Percentiles rank a stretch among this genome's conserved stretches.
Conservation (phyloP, 2,797 vertebrate species). For the Mormyrus proboscirostris region DNA sequence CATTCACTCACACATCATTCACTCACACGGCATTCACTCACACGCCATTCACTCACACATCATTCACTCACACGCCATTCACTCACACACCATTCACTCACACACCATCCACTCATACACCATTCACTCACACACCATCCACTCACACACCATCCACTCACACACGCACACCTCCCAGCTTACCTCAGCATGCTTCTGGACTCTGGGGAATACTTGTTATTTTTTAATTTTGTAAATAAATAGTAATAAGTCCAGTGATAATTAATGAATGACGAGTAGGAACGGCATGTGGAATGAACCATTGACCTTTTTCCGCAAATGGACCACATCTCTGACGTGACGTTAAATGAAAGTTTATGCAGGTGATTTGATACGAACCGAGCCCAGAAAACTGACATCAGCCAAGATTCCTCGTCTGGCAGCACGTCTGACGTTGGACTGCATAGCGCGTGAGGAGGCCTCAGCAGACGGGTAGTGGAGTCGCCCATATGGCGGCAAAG, state of each 20-base stretch:
- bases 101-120: no score
- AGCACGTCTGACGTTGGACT: neutral
- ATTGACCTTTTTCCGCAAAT: neutral
- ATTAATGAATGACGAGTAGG: neutral
- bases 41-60: no score
- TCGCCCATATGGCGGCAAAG: neutral
- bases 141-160: no score
- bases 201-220: neutral
- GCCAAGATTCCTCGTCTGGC: neutral
- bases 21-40: no score
- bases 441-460: neutral
- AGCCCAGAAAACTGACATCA: neutral
- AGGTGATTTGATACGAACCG: neutral
- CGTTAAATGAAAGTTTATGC: neutral
- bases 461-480: neutral
- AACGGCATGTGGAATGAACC: neutral
- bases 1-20: no score
- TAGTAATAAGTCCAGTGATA: neutral
- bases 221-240: neutral
- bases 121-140: no score
- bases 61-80: no score
- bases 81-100: no score
- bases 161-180: neutral
- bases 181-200: neutral
- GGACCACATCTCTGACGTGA: neutral